Base-by-base conservation (phyloP, 64 coral and sea anemone species). In the Acropora tenuis region DNA sequence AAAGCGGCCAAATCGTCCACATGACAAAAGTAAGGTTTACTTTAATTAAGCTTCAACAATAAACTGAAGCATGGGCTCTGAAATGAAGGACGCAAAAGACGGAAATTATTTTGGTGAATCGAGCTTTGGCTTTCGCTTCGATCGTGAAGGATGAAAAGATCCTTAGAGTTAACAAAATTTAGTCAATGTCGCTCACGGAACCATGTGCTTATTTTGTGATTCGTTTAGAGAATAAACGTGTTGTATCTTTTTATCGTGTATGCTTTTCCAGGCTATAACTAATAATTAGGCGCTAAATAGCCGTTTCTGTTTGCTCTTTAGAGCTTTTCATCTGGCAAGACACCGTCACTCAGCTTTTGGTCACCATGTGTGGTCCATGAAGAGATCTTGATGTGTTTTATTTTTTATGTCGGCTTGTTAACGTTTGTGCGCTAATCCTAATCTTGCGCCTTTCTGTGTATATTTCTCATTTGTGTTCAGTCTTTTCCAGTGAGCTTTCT, bases 211-310 rank as follows among this genome's bases (percentile, higher is more conserved):
- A 43, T 17, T 3, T 45, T 50, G 17, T 17, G 75, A 45, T 2
- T 48, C 65, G 65, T 71, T 48, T 45, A 46, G 46, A 12, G 63
- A 71, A 72, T 49, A 47, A 72, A 69, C 20, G 66, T 72, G 63
- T 18, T 48, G 45, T 8, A 49, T 71, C 18, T 30, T n/a, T 71
- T 85, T 49, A 71, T 69, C 65, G 9, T n/a, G 69, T 49, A 85
- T 20, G 63, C 63, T 45, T 17, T 85, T 85, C 65, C 44, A 17
- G 72, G 63, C 47, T 44, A 84, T 69, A 68, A 85, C 46, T 8
- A 72, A 85, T 85, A 69, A 85, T 85, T 85, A 85, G 46, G 65
- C 44, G 61, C 72, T 72, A 71, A 85, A 85, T 71, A 68, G 41
- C 66, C 82, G 15, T 85, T 85, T 5, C 5, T 50, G 72, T 69